These are phyloP conservation scores for Leucoma salicis DNA, from an alignment of 2,888 invertebrate species.

Conservation along the genomic window DNA sequence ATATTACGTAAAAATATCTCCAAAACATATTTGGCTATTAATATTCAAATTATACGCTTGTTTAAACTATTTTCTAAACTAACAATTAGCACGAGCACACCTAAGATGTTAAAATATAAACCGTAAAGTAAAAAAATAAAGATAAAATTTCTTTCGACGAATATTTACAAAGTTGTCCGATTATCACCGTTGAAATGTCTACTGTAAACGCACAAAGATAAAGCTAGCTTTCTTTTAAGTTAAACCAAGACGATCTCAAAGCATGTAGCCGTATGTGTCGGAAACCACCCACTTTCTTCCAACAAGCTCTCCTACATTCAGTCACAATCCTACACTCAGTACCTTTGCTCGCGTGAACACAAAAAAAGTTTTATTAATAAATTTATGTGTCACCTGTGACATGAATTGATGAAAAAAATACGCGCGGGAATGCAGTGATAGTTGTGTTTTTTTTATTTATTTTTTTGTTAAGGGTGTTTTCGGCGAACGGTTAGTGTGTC, in stretches of 20 bases:
- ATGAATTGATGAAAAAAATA: conserved; percentile 20
- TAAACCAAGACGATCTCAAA: conserved; percentile 6
- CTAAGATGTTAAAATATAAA: conserved; percentile 1
- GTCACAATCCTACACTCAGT: conserved; percentile 10
- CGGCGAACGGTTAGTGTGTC: conserved; percentile 10
- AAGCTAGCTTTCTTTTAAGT: neutral
- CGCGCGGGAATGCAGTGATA: conserved; percentile 38
- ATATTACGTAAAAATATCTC: conserved; percentile 33
- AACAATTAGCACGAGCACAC: conserved; percentile 22
- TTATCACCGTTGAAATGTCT: neutral
- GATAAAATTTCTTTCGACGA: conserved; percentile 1
- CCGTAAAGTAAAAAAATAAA: neutral
- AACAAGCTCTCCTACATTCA: conserved; percentile 12
- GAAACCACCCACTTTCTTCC: conserved; percentile 36
- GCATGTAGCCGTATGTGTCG: conserved; percentile 15
- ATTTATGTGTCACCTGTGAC: conserved; percentile 2
- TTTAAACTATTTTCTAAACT: conserved; percentile 31
- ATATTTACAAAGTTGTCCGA: neutral
- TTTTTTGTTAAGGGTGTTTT: conserved; percentile 4
- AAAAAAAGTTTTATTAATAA: conserved; percentile 4
- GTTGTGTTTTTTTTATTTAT: conserved; percentile 19
- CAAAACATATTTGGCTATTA: conserved; percentile 26
- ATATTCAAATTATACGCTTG: conserved; percentile 25
- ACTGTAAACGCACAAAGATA: neutral
- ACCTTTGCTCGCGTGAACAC: conserved; percentile 15